Percentiles rank a stretch among this genome's conserved stretches.
Evolutionary conservation across 2,888 invertebrate genomes (phyloP).

Genomic region (Noctua fimbriata): DNA sequence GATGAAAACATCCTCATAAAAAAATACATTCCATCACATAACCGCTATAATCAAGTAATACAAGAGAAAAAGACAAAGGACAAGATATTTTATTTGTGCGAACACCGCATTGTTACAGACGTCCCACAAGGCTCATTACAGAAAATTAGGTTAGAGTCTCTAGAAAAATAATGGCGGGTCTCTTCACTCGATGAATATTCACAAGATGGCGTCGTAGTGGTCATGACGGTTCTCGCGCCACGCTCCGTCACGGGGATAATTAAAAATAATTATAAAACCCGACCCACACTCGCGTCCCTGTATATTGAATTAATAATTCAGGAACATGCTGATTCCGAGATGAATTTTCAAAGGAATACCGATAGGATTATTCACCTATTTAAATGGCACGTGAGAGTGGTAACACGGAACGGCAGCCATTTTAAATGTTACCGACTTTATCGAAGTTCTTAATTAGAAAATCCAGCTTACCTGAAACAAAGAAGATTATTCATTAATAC

Average conservation of each 20-base stretch:
- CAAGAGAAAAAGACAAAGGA: slow-evolving; percentile 70
- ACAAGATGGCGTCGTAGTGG: slow-evolving; percentile 72
- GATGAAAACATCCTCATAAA: slow-evolving; percentile 25
- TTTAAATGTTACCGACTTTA: slow-evolving; percentile 46
- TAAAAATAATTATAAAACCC: slow-evolving; percentile 84
- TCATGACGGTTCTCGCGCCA: slow-evolving; percentile 59
- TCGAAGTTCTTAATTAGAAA: slow-evolving; percentile 27
- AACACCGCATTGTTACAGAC: slow-evolving; percentile 72
- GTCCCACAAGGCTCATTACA: slow-evolving; percentile 82
- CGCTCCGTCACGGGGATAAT: slow-evolving; percentile 75
- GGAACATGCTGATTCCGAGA: slow-evolving; percentile 59
- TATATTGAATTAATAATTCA: slow-evolving; percentile 76
- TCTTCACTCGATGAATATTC: slow-evolving; percentile 84
- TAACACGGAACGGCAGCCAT: slow-evolving; percentile 21
- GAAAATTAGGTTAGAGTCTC: slow-evolving; percentile 84
- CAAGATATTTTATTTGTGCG: slow-evolving; percentile 76
- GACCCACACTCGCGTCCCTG: slow-evolving; percentile 63
- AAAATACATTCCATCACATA: slow-evolving; percentile 50
- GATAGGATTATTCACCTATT: slow-evolving; percentile 47
- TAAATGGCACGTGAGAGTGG: slow-evolving; percentile 22
- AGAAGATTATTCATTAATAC: slow-evolving; percentile 52
- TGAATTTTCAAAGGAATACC: slow-evolving; percentile 59
- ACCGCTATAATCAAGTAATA: slow-evolving; percentile 70
- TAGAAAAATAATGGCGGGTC: slow-evolving; percentile 82
- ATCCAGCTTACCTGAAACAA: slow-evolving; percentile 72